Base-by-base conservation (phyloP, 2,888 invertebrate genomes). In the Ferrisia virgata region DNA sequence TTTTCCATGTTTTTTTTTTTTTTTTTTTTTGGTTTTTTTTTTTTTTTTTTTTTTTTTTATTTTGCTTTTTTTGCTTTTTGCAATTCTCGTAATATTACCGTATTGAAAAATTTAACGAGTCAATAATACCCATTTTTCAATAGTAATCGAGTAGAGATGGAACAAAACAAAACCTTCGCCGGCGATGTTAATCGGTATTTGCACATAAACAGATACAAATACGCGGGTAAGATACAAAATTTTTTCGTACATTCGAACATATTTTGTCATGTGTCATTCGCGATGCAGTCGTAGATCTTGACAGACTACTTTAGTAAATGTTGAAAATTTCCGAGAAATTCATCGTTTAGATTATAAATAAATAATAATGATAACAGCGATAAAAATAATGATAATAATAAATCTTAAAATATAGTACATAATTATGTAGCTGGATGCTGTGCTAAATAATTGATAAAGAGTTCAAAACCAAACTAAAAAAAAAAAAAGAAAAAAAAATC, bases 341-440 rank as follows among this genome's bases (percentile, higher is more conserved):
- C n/a, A 76, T 36, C 36, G 36, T 28, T 76, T 76, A 76, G 18
- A 18, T 28, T 76, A 76, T 76, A 36, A 36, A 76, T 76, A 76
- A 76, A 76, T 76, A 28, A 76, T 76, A 76, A 76, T 76, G 33
- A 76, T 76, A 76, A 36, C 28, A 76, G 72, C 36, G 36, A 76
- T 76, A 64, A 64, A 64, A 64, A 64, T 76, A 36, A 76, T 15
- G 31, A 36, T 76, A 76, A 76, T 76, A 76, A 76, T 76, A 76
- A 72, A 76, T 76, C 72, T 76, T 76, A 76, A 69, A 76, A 76
- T 76, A 76, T 76, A 64, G 64, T 64, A 76, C 72, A 76, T 76
- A 25, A 76, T 36, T 76, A 76, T 76, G 72, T 76, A 76, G 72
- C 72, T 36, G 64, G 18, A 76, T 76, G 72, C 72, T 76, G 72